Evolutionary conservation across 2,888 invertebrate genomes (phyloP).

Genomic region (Drosophila paranaensis): DNA sequence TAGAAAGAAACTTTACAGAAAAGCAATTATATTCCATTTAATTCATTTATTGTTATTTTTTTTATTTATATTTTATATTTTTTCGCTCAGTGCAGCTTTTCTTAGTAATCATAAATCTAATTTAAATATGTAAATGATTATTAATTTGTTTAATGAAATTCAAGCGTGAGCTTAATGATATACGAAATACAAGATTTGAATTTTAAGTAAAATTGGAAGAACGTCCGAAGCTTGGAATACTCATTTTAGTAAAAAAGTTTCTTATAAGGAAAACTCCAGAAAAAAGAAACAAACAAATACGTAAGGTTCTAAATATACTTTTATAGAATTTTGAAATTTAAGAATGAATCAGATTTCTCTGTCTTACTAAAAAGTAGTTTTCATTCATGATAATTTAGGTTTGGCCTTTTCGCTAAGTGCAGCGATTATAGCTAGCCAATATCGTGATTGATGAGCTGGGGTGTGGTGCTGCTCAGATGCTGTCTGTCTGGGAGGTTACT

Average conservation of each 20-base stretch:
- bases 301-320: not conserved
- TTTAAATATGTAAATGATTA: slow-evolving; percentile 7
- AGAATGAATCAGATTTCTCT: not conserved
- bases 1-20: no score
- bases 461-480: slow-evolving; percentile 32
- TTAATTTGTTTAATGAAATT: slow-evolving; percentile 2
- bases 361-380: no score
- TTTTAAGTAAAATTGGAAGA: not conserved
- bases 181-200: not conserved
- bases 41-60: no score
- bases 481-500: slow-evolving; percentile 28
- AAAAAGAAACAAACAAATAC: no score
- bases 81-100: not conserved
- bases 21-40: no score
- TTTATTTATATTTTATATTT: not conserved
- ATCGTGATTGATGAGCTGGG: slow-evolving; percentile 69
- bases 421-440: slow-evolving; percentile 48
- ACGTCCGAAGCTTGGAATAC: not conserved
- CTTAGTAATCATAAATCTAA: not conserved
- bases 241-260: no score
- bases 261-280: no score
- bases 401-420: slow-evolving; percentile 11
- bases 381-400: not conserved
- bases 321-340: not conserved
- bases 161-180: not conserved